phyloP scores from a whole-genome alignment of 2,113 vertebrate species.

The Chascanopsetta lugubris region DNA sequence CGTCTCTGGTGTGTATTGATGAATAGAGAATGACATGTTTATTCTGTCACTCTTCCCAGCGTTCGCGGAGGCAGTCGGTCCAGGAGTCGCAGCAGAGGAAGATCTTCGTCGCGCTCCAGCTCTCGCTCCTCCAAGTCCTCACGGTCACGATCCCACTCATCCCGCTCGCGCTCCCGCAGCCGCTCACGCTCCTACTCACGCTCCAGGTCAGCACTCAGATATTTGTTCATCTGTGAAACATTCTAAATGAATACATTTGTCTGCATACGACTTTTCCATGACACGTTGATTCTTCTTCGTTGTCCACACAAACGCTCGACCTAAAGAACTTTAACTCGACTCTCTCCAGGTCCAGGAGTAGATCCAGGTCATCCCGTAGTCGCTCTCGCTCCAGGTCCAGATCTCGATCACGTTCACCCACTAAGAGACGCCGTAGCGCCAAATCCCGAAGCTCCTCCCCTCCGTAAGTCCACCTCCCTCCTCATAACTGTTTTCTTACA shows the following conservation, averaged over 20 bases:
- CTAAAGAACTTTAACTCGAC: neutral
- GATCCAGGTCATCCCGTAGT: conserved; percentile 90
- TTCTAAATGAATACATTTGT: neutral
- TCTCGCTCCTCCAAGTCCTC: conserved; percentile 95
- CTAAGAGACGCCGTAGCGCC: conserved; percentile 79
- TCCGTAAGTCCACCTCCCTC: conserved; percentile 81
- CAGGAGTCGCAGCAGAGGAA: conserved; percentile 90
- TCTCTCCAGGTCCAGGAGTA: conserved; percentile 85
- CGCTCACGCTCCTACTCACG: conserved; percentile 91
- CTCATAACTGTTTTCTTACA: neutral
- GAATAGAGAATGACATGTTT: neutral
- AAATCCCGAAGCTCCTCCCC: conserved; percentile 91
- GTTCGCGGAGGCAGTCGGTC: conserved; percentile 81
- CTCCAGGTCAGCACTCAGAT: conserved; percentile 83
- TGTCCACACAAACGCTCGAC: no score
- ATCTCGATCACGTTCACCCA: conserved; percentile 87
- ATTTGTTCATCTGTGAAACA: no score
- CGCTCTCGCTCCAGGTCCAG: conserved; percentile 86
- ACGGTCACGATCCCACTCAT: conserved; percentile 87
- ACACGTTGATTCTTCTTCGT: no score
- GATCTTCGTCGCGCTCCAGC: conserved; percentile 92
- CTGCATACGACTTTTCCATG: neutral
- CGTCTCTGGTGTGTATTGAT: neutral
- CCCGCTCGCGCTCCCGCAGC: conserved; percentile 82
- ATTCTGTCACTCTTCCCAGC: conserved; percentile 62